Evolutionary conservation across 2,797 vertebrate species (phyloP), one percentile per base, ranked within the genome.

Genomic region (Morus bassanus): DNA sequence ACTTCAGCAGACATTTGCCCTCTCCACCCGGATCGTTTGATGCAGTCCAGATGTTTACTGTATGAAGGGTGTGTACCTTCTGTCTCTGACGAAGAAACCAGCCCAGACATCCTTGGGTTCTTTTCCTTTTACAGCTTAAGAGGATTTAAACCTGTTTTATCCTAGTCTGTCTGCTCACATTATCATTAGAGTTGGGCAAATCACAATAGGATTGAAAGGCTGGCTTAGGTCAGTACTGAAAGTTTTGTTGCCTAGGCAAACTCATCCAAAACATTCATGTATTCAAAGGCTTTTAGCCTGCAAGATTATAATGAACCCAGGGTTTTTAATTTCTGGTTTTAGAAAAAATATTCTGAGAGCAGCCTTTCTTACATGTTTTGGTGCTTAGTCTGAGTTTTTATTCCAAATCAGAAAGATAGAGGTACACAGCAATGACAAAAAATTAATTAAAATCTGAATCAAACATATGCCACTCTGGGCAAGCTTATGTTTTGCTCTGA

Each of bases 41-140:
- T 93, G 70, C 46, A 91, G 65, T 94, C 91, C 95, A 97, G 94
- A 97, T 93, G 89, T 92, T 93, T 97, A 77, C n/a, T 91, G 86
- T 23, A 12, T 74, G 28, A 48, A 78, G 85, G 85, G 91, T 90
- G 94, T 90, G 89, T 91, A 82, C 76, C 51, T 95, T 83, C 80
- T 76, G 61, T 37, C 82, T 89, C 68, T 84, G 79, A 92, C 5
- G 27, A 80, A 85, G 41, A 91, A 80, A 91, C 41, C 87, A 90
- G 70, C 18, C 92, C 88, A 95, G 93, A 88, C 74, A 85, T 90
- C 91, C 61, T 74, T 86, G 79, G 18, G 79, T 72, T 92, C 39
- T 33, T 92, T 91, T 72, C 28, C 54, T 94, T 69, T 85, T 85
- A 59, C 30, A 73, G 61, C 39, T 70, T 84, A 24, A 81, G 83